These are phyloP conservation scores for Antedon mediterranea DNA, from an alignment of 53 echinoderm and acorn worm genomes.

Conservation along the genomic window DNA sequence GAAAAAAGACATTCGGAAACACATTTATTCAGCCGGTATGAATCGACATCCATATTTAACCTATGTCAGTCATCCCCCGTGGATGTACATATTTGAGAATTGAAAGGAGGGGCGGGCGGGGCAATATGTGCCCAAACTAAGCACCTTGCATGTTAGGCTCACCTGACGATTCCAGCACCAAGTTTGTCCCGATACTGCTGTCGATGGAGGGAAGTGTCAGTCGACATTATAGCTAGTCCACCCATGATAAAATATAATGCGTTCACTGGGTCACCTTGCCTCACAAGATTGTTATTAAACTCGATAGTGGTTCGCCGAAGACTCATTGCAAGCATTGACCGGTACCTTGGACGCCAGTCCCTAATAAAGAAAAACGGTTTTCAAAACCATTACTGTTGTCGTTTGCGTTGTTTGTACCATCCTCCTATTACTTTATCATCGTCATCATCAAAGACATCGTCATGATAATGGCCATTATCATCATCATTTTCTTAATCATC, in stretches of 20 bases:
- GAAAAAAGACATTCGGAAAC: too few relatives aligned
- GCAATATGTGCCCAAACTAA: too few relatives aligned
- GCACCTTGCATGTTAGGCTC: too few relatives aligned
- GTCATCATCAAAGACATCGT: slow-evolving; percentile 2
- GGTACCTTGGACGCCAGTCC: slow-evolving; percentile 49
- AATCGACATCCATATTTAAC: too few relatives aligned
- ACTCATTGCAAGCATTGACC: slow-evolving; percentile 48
- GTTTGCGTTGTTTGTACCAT: too few relatives aligned
- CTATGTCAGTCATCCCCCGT: too few relatives aligned
- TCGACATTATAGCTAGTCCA: slow-evolving; percentile 26
- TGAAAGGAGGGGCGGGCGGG: too few relatives aligned
- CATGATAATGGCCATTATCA: slow-evolving; percentile 7
- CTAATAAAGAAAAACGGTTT: slow-evolving; percentile 11
- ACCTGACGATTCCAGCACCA: neutral
- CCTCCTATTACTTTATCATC: too few relatives aligned
- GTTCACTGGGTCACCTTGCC: slow-evolving; percentile 20
- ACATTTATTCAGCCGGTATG: too few relatives aligned
- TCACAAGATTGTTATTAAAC: slow-evolving; percentile 31
- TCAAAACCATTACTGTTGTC: neutral
- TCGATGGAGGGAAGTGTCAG: neutral
- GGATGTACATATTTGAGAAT: too few relatives aligned
- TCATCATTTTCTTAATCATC: slow-evolving; percentile 1
- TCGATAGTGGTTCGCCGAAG: slow-evolving; percentile 19
- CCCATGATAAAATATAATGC: slow-evolving; percentile 12
- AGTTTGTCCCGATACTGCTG: neutral